Percentiles rank a stretch among this genome's conserved stretches.
Evolutionary conservation across 2,797 vertebrate species (phyloP).

Genomic region (Agapornis canus): DNA sequence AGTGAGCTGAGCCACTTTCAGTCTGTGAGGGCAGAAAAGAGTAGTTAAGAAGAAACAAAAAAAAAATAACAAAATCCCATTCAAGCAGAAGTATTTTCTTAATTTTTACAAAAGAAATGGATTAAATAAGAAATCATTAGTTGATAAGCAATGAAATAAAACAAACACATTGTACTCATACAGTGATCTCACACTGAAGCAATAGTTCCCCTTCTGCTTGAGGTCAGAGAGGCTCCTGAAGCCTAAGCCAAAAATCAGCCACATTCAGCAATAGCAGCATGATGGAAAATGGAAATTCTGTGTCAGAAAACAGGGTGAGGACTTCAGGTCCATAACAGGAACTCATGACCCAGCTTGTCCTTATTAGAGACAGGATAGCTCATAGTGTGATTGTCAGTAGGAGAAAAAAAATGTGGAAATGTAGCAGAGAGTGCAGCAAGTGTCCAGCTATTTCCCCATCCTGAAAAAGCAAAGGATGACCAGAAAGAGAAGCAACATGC

Average conservation of each 20-base stretch:
- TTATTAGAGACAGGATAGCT: background rate
- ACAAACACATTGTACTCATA: background rate
- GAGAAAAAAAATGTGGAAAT: background rate
- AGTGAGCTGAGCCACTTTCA: background rate
- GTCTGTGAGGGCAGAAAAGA: background rate
- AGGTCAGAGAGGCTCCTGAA: background rate
- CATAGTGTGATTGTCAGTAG: background rate
- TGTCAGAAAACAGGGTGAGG: background rate
- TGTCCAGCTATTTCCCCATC: background rate
- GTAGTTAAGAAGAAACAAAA: background rate
- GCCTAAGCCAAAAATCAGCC: background rate
- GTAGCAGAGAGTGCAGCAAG: background rate
- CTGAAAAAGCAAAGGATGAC: background rate
- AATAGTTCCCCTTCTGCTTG: background rate
- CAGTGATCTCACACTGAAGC: background rate
- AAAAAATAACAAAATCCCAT: background rate
- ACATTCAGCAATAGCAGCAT: background rate
- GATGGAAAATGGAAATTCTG: conserved; percentile 19
- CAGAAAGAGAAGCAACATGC: background rate
- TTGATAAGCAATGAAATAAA: background rate
- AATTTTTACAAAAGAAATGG: background rate
- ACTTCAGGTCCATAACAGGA: background rate
- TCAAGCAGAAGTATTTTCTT: background rate
- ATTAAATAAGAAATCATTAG: background rate
- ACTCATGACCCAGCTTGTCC: background rate